Conservation (phyloP, 2,797 vertebrate species). For the Tarsius wallacei region DNA sequence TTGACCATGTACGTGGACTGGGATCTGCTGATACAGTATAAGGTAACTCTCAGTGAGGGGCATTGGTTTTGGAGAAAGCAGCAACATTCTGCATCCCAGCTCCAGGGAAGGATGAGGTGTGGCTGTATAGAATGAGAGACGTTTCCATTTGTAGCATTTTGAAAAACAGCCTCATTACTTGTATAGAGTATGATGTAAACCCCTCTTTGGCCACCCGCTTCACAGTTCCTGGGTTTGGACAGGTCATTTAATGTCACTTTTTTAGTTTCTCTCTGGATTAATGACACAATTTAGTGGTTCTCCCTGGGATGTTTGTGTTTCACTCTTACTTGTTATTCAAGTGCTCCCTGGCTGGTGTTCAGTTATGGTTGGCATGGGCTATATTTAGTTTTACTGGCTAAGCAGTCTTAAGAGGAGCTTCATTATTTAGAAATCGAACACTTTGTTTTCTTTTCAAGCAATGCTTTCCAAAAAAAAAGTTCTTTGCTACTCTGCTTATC, state of each 20-base stretch:
- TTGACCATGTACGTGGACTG: too few relatives aligned
- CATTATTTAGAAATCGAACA: constrained; percentile 79
- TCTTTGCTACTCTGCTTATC: constrained; percentile 25
- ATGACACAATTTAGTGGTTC: neutral
- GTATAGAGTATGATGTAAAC: neutral
- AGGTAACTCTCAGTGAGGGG: neutral
- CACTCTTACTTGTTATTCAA: constrained; percentile 65
- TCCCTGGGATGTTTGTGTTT: constrained; percentile 60
- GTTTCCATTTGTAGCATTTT: neutral
- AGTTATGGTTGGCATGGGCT: constrained; percentile 76
- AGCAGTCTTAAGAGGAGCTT: constrained; percentile 68
- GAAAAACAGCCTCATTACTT: neutral
- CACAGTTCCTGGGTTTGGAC: neutral
- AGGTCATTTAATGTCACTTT: constrained; percentile 16
- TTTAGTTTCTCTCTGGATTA: constrained; percentile 18
- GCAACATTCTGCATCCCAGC: neutral
- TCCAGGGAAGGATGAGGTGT: neutral
- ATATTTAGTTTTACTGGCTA: constrained; percentile 76
- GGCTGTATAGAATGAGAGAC: neutral
- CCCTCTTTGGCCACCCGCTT: neutral
- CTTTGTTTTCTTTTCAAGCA: constrained; percentile 77
- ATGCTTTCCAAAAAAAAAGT: neutral
- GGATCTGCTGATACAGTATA: neutral
- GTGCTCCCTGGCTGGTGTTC: constrained; percentile 67
- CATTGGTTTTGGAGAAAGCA: neutral